Percentiles rank a stretch among this genome's conserved stretches.
Evolutionary conservation across 2,888 invertebrate genomes (phyloP).

Genomic region (Cancer borealis): DNA sequence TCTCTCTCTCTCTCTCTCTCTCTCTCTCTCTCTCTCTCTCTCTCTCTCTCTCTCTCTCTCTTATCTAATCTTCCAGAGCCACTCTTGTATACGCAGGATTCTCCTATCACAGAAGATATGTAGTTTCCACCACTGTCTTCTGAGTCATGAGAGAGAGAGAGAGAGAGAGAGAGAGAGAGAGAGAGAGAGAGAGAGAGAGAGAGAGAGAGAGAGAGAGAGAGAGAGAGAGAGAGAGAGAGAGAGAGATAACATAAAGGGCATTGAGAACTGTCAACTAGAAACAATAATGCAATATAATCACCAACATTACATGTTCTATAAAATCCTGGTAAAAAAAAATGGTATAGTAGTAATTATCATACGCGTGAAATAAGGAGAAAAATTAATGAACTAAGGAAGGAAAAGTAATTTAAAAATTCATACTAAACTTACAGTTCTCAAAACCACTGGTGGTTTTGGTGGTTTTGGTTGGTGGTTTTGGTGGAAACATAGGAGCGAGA

Average conservation of each 20-base stretch:
- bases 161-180: slow-evolving; percentile 30
- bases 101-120: neutral
- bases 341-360: too few relatives aligned
- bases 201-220: slow-evolving; percentile 4
- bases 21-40: slow-evolving; percentile 45
- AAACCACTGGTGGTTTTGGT: too few relatives aligned
- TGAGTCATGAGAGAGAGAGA: neutral
- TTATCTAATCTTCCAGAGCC: neutral
- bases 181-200: slow-evolving; percentile 37
- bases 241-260: neutral
- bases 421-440: too few relatives aligned
- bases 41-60: slow-evolving; percentile 35
- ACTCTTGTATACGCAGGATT: neutral
- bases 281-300: too few relatives aligned
- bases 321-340: too few relatives aligned
- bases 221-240: neutral
- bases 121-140: neutral
- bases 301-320: too few relatives aligned
- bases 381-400: too few relatives aligned
- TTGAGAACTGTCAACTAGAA: too few relatives aligned
- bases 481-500: too few relatives aligned
- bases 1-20: slow-evolving; percentile 47
- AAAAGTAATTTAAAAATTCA: too few relatives aligned
- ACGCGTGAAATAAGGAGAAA: too few relatives aligned
- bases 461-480: too few relatives aligned